Percentiles rank a stretch among this genome's conserved stretches.
These are phyloP conservation scores for Hippocampus comes DNA, from an alignment of 2,113 vertebrate genomes.

Conservation along the genomic window DNA sequence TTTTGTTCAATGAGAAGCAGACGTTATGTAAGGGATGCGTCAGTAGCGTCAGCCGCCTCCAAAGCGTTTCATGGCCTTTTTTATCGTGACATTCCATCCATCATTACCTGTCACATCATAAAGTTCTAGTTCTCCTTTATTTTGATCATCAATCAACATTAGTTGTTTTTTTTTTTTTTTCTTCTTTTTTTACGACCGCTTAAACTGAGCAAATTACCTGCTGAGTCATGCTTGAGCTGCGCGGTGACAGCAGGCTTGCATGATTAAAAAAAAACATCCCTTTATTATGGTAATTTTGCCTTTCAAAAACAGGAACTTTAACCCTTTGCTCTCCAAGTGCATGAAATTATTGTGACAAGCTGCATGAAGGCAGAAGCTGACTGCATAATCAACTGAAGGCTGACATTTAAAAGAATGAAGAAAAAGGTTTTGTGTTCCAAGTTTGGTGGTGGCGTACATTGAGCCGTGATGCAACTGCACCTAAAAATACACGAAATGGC, in stretches of 20 bases:
- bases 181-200: conserved; percentile 3
- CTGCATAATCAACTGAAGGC: conserved; percentile 47
- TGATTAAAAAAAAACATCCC: conserved; percentile 39
- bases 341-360: conserved; percentile 46
- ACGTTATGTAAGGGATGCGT: conserved; percentile 20
- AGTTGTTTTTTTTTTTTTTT: conserved; percentile 9
- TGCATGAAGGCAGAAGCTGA: conserved; percentile 41
- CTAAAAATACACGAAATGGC: neutral
- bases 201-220: conserved; percentile 25
- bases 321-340: conserved; percentile 51
- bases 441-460: conserved; percentile 21
- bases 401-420: conserved; percentile 60
- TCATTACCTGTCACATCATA: conserved; percentile 46
- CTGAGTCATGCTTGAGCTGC: neutral
- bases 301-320: conserved; percentile 50
- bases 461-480: conserved; percentile 4
- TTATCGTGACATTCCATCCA: conserved; percentile 42
- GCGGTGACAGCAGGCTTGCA: conserved; percentile 24
- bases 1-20: conserved; percentile 25
- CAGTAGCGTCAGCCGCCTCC: conserved; percentile 46
- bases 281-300: conserved; percentile 56
- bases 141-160: conserved; percentile 20
- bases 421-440: conserved; percentile 36
- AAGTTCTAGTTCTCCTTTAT: conserved; percentile 27
- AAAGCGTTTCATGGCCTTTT: conserved; percentile 34